Conservation (phyloP, 2,888 invertebrate species). For the Agapostemon virescens region DNA sequence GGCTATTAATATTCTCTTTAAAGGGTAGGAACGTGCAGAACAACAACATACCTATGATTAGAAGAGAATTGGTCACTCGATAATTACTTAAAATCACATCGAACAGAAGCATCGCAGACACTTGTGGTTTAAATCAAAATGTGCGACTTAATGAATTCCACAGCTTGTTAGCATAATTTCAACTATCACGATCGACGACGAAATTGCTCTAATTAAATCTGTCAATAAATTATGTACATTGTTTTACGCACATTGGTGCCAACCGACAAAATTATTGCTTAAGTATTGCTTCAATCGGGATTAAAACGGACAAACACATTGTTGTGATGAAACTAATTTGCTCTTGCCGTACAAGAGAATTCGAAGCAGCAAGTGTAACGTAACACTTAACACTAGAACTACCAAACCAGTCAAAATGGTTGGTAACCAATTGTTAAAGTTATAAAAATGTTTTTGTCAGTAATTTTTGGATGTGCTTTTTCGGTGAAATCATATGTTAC, state of each 20-base stretch:
- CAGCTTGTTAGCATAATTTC: not conserved
- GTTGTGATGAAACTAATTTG: too few relatives aligned
- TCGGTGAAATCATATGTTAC: too few relatives aligned
- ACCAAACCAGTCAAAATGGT: too few relatives aligned
- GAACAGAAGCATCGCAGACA: not conserved
- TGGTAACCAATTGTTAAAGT: too few relatives aligned
- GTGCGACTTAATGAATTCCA: not conserved
- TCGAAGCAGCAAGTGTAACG: too few relatives aligned
- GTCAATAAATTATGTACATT: not conserved
- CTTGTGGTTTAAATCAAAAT: not conserved
- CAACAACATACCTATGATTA: not conserved
- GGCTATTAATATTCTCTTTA: not conserved
- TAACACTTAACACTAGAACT: too few relatives aligned
- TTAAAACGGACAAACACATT: too few relatives aligned
- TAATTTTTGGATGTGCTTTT: too few relatives aligned
- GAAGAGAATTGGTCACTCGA: not conserved
- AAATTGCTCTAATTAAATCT: not conserved
- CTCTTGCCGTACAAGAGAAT: too few relatives aligned
- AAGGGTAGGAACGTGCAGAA: not conserved
- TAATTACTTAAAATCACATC: not conserved
- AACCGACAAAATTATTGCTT: not conserved
- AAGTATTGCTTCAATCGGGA: too few relatives aligned
- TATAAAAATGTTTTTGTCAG: too few relatives aligned
- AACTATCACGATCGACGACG: not conserved
- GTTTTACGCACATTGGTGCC: not conserved